phyloP scores from a whole-genome alignment of 2,888 invertebrate species.

The Xanthia icteritia region DNA sequence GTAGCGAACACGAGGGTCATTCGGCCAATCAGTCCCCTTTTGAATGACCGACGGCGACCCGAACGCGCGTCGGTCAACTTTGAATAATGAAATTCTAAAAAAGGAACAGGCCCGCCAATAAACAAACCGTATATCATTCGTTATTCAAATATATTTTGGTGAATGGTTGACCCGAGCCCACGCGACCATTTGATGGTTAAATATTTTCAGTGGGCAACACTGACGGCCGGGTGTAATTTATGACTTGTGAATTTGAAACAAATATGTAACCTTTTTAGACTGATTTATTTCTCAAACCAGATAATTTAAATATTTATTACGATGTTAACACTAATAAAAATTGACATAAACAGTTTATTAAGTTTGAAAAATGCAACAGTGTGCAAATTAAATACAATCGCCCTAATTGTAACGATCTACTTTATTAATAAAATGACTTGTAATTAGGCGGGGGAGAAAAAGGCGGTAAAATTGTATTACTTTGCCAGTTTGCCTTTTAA shows the following conservation, averaged over 20 bases:
- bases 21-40: slow-evolving; percentile 79
- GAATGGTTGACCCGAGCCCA: slow-evolving; percentile 89
- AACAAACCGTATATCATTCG: slow-evolving; percentile 90
- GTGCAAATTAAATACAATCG: slow-evolving; percentile 70
- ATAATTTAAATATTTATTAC: neutral
- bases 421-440: slow-evolving; percentile 88
- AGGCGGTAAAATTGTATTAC: slow-evolving; percentile 87
- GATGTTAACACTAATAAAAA: slow-evolving; percentile 42
- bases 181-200: slow-evolving; percentile 89
- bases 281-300: slow-evolving; percentile 61
- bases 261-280: slow-evolving; percentile 65
- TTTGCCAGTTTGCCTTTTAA: slow-evolving; percentile 77
- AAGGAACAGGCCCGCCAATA: slow-evolving; percentile 89
- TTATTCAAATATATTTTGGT: slow-evolving; percentile 88
- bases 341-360: slow-evolving; percentile 17
- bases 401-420: slow-evolving; percentile 86
- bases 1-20: slow-evolving; percentile 83
- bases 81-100: slow-evolving; percentile 87
- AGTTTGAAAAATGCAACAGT: slow-evolving; percentile 44
- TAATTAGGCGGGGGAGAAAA: slow-evolving; percentile 89
- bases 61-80: slow-evolving; percentile 84
- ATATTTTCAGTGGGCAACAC: slow-evolving; percentile 88
- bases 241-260: slow-evolving; percentile 80
- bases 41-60: slow-evolving; percentile 86
- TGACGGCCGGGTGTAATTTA: slow-evolving; percentile 84